These are phyloP conservation scores for Criorhina ranunculi DNA, from an alignment of 2,888 invertebrate species.

Conservation along the genomic window DNA sequence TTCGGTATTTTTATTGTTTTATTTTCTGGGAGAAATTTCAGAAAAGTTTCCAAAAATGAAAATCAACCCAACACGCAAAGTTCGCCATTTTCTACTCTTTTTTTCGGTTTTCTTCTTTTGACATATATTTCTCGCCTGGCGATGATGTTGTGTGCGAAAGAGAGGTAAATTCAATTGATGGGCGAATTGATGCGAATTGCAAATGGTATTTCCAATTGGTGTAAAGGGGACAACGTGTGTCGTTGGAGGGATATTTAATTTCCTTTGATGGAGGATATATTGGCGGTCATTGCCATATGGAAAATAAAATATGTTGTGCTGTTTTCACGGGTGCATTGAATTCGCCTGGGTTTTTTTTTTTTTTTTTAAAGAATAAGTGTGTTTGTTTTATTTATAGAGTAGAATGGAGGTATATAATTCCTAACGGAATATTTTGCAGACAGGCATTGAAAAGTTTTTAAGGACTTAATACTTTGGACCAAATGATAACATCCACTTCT, in stretches of 20 bases:
- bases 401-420: background rate
- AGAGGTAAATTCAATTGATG: constrained; percentile 22
- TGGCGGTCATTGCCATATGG: constrained; percentile 72
- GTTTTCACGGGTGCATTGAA: constrained; percentile 1
- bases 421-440: background rate
- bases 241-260: constrained; percentile 52
- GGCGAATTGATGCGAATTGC: constrained; percentile 63
- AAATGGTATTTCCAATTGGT: background rate
- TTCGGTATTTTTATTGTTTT: constrained; percentile 71
- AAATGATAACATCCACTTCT: too few relatives aligned
- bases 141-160: constrained; percentile 64
- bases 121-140: constrained; percentile 74
- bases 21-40: constrained; percentile 74
- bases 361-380: constrained; percentile 24
- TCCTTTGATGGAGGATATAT: constrained; percentile 55
- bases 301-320: constrained; percentile 36
- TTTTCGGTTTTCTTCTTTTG: constrained; percentile 77
- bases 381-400: constrained; percentile 52
- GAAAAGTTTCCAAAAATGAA: constrained; percentile 78
- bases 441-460: too few relatives aligned
- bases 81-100: constrained; percentile 81
- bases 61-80: constrained; percentile 79
- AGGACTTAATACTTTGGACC: too few relatives aligned
- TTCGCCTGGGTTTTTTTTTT: constrained; percentile 33
- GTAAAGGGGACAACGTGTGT: constrained; percentile 10